Base-by-base conservation (phyloP, 2,113 vertebrate species). In the Oceanites oceanicus region DNA sequence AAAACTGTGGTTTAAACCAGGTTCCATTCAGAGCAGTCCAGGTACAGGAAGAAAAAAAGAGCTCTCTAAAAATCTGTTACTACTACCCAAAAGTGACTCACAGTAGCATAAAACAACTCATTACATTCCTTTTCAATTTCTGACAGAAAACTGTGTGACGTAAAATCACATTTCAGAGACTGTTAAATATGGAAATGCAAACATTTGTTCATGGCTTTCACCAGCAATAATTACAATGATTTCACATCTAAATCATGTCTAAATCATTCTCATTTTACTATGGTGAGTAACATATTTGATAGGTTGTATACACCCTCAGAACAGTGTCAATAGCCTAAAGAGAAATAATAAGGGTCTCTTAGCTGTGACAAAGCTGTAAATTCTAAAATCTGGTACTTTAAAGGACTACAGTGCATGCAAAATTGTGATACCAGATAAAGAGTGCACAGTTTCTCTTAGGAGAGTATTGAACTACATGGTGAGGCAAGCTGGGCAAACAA, bases 271-370 rank as follows among this genome's bases (percentile, higher is more conserved):
- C 8, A 62, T 47, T 73, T 86, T 62, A 58, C 13, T 58, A 20
- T 27, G 5, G 34, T 15, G 9, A 80, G 12, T 53, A 74, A 49
- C 13, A 5, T n/a, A 36, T 40, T 49, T 0, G 1, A 1, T 42
- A 59, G 47, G 4, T 58, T 45, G 7, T 27, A 34, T 77, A 49
- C 0, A 2, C 5, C 15, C 27, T 53, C 42, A 40, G 11, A 85
- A 81, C 6, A 66, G 3, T 10, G 9, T 30, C 27, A 91, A 27
- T 5, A 47, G 10, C 32, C 21, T 49, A 58, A 72, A 59, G 30
- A 79, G 20, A 67, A 42, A 65, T 32, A n/a, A 8, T 62, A 70
- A 53, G 19, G 2, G 15, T 49, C 7, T 88, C 13, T 53, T 12
- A 66, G 15, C 7, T 66, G 30, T 70, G 30, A 19, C 21, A 73